A percentile compares a stretch with the other conserved stretches of the same genome.
Evolutionary conservation across 2,113 vertebrate genomes (phyloP).

Genomic region (Trematocara zebra): DNA sequence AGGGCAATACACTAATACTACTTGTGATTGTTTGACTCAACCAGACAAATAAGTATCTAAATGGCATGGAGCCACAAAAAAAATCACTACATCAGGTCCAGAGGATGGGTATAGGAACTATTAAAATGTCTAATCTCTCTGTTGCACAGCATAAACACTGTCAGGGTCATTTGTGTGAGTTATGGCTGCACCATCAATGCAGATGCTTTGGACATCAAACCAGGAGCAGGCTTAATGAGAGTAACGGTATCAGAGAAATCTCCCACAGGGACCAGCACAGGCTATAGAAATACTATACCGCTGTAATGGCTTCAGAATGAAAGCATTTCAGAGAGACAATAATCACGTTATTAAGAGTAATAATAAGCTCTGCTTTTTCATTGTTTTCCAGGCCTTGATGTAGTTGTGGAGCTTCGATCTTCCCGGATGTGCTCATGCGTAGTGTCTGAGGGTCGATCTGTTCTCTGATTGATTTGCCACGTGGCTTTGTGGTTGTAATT

Average conservation of each 20-base stretch:
- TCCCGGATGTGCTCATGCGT: background rate
- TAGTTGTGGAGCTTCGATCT: background rate
- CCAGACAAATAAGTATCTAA: background rate
- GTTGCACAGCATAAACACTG: background rate
- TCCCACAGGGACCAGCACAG: background rate
- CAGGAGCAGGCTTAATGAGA: background rate
- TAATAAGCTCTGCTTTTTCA: background rate
- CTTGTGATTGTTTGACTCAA: background rate
- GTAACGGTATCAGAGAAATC: background rate
- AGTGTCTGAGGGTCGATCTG: background rate
- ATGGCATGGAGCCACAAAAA: background rate
- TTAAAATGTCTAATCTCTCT: background rate
- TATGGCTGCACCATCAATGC: conserved; percentile 16
- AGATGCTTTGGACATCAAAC: background rate
- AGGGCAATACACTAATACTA: background rate
- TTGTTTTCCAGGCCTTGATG: background rate
- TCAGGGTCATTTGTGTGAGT: conserved; percentile 12
- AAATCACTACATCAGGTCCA: background rate
- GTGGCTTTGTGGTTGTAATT: background rate
- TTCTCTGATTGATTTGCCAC: background rate
- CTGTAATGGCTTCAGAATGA: background rate
- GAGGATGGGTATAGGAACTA: background rate
- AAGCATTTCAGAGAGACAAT: background rate
- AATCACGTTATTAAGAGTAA: background rate
- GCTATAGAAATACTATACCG: background rate